phyloP scores from a whole-genome alignment of 1,140 invertebrate genomes.

The Drosophila melanica region DNA sequence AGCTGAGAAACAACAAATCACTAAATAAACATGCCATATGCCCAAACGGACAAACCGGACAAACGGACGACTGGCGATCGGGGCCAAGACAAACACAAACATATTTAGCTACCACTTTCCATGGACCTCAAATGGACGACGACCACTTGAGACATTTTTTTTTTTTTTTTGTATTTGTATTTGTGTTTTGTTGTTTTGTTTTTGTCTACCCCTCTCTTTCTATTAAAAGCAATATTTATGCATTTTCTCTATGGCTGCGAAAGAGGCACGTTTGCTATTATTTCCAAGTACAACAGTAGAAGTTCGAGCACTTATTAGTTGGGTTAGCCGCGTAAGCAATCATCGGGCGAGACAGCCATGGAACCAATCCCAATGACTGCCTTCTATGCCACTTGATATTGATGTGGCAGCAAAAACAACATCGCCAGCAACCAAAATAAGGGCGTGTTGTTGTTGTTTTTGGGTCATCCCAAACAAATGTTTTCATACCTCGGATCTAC shows the following conservation, averaged over 20 bases:
- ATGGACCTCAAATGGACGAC: slow-evolving; percentile 43
- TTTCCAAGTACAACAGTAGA: slow-evolving; percentile 66
- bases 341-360: slow-evolving; percentile 12
- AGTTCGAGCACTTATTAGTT: slow-evolving; percentile 58
- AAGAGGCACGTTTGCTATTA: slow-evolving; percentile 79
- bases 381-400: slow-evolving; percentile 53
- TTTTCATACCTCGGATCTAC: slow-evolving; percentile 28
- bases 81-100: slow-evolving; percentile 58
- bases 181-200: neutral
- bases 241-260: slow-evolving; percentile 60
- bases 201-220: slow-evolving; percentile 20
- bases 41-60: neutral
- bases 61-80: slow-evolving; percentile 28
- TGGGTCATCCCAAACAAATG: slow-evolving; percentile 44
- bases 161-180: neutral
- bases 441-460: slow-evolving; percentile 41
- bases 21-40: slow-evolving; percentile 67
- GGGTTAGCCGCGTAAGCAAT: slow-evolving; percentile 43
- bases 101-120: slow-evolving; percentile 63
- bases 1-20: slow-evolving; percentile 69
- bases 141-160: slow-evolving; percentile 74
- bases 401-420: slow-evolving; percentile 30
- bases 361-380: slow-evolving; percentile 35
- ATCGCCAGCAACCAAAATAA: slow-evolving; percentile 27
- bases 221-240: slow-evolving; percentile 80